These are phyloP conservation scores for Penaeus indicus DNA, from an alignment of 1,140 invertebrate genomes.

Conservation along the genomic window DNA sequence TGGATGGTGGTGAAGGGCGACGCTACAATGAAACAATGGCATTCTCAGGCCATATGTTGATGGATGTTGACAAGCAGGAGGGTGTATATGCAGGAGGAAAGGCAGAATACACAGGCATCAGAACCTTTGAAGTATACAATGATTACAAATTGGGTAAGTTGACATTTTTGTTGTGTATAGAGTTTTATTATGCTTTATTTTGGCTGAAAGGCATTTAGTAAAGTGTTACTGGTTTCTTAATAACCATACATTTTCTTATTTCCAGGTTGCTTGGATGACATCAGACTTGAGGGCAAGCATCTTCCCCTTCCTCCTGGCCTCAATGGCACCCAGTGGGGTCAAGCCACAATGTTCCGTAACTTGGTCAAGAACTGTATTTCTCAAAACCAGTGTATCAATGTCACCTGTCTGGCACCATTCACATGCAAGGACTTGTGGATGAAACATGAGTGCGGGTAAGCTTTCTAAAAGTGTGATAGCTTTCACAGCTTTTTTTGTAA, in stretches of 20 bases:
- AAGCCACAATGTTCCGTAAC: conserved; percentile 91
- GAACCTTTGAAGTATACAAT: conserved; percentile 94
- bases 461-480: conserved; percentile 67
- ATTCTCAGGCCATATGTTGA: conserved; percentile 91
- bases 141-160: conserved; percentile 90
- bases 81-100: conserved; percentile 95
- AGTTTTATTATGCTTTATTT: background rate
- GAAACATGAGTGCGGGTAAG: conserved; percentile 97
- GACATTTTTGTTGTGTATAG: conserved; percentile 6
- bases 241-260: background rate
- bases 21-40: conserved; percentile 94
- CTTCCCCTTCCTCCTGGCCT: conserved; percentile 91
- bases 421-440: conserved; percentile 97
- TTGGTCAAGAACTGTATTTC: conserved; percentile 91
- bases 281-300: conserved; percentile 91
- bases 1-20: conserved; percentile 95
- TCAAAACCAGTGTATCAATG: conserved; percentile 92
- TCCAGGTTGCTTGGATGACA: conserved; percentile 85
- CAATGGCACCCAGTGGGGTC: conserved; percentile 94
- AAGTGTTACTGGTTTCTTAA: background rate
- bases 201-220: background rate
- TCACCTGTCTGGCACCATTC: conserved; percentile 92
- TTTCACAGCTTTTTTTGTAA: background rate
- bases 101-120: conserved; percentile 92
- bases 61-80: conserved; percentile 93